These are phyloP conservation scores for Polyodon spathula DNA, from an alignment of 2,113 vertebrate species.

Conservation along the genomic window DNA sequence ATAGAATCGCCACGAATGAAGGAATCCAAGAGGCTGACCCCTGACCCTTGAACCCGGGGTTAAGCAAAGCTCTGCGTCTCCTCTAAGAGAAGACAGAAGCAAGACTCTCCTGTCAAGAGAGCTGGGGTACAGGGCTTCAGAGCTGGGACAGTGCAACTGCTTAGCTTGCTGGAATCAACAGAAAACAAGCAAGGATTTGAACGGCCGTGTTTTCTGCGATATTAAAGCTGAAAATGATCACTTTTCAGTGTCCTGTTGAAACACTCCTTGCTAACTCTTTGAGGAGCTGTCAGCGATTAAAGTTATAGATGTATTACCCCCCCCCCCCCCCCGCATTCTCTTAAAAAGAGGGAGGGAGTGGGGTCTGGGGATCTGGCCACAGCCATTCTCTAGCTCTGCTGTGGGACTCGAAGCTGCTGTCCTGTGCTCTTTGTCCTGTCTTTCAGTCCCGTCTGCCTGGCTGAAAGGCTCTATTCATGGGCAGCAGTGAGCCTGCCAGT, in stretches of 20 bases:
- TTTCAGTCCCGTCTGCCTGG: conserved; percentile 67
- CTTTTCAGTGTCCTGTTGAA: no score
- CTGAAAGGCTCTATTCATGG: conserved; percentile 69
- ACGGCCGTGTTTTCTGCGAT: no score
- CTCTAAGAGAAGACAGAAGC: conserved; percentile 56
- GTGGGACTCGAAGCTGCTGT: conserved; percentile 65
- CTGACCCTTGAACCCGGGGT: conserved; percentile 56
- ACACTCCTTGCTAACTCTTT: no score
- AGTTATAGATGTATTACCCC: no score
- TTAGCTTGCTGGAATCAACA: no score
- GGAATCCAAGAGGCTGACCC: conserved; percentile 42
- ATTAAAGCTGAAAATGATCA: no score
- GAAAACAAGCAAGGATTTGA: no score
- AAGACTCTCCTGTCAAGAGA: conserved; percentile 42
- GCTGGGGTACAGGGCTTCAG: no score
- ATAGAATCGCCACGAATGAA: no score
- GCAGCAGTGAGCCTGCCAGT: conserved; percentile 58
- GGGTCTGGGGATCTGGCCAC: conserved; percentile 48
- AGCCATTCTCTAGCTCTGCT: conserved; percentile 61
- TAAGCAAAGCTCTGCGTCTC: conserved; percentile 64
- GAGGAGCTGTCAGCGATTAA: no score
- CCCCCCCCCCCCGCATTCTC: no score
- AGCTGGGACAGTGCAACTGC: no score
- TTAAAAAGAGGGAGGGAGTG: conserved; percentile 13
- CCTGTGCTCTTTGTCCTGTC: conserved; percentile 66